phyloP scores from a whole-genome alignment of 2,113 vertebrate genomes.

The Psilopogon haemacephalus region DNA sequence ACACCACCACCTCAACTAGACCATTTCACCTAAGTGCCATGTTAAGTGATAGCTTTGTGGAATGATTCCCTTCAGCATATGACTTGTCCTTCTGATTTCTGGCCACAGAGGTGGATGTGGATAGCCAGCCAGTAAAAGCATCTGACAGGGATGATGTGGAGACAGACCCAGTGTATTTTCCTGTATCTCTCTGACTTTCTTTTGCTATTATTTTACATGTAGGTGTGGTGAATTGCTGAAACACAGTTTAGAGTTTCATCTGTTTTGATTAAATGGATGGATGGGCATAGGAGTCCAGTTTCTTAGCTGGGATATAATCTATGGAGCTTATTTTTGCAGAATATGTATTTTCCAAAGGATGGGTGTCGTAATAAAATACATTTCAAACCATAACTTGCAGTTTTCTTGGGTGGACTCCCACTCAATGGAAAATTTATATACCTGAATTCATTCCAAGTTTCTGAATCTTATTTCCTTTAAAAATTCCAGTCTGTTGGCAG shows the following conservation, averaged over 20 bases:
- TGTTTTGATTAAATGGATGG: neutral
- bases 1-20: no score
- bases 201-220: neutral
- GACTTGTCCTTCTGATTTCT: neutral
- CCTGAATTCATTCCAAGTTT: neutral
- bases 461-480: neutral
- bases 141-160: fast-evolving
- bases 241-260: neutral
- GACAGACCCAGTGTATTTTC: neutral
- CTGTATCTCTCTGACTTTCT: neutral
- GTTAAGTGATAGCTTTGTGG: fast-evolving
- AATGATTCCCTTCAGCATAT: neutral
- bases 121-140: neutral
- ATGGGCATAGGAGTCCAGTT: neutral
- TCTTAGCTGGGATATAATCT: neutral
- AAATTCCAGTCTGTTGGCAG: neutral
- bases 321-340: neutral
- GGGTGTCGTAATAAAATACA: neutral
- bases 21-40: no score
- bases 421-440: neutral
- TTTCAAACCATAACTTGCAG: neutral
- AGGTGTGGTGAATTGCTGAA: neutral
- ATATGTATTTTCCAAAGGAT: neutral
- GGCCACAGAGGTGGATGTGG: neutral
- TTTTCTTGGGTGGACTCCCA: neutral